These are phyloP conservation scores for Malaclemys terrapin DNA, from an alignment of 2,113 vertebrate species.

Conservation along the genomic window DNA sequence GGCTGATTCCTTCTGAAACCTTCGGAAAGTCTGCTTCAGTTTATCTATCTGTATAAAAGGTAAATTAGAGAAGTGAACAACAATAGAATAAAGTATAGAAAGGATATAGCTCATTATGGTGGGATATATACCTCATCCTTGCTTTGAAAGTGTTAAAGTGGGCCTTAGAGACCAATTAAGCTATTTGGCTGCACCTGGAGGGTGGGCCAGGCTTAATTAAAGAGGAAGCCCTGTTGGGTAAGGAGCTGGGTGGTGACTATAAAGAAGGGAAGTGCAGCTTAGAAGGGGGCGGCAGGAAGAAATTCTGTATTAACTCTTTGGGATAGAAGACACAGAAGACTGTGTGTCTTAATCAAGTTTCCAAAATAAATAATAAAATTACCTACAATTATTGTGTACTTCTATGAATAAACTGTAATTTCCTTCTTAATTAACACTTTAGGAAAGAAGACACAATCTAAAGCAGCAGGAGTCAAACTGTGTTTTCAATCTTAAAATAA, in stretches of 20 bases:
- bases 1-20: not conserved
- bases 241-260: too few species aligned
- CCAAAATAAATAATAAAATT: not conserved
- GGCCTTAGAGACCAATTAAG: too few species aligned
- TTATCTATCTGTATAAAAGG: too few species aligned
- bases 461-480: not conserved
- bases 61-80: too few species aligned
- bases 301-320: not conserved
- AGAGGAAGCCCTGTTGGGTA: too few species aligned
- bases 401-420: not conserved
- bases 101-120: too few species aligned
- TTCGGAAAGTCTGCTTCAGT: not conserved
- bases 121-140: too few species aligned
- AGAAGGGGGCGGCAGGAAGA: not conserved
- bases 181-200: too few species aligned
- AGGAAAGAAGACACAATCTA: not conserved
- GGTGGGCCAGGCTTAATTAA: too few species aligned
- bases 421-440: constrained; percentile 19
- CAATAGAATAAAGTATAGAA: too few species aligned
- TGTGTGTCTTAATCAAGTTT: not conserved
- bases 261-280: too few species aligned
- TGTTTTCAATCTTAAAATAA: not conserved
- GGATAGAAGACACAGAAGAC: not conserved
- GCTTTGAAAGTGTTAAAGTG: too few species aligned
- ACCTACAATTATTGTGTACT: not conserved